Percentiles rank a stretch among this genome's conserved stretches.
Conservation (phyloP, 2,797 vertebrate genomes). For the Thripadectes ignobilis region DNA sequence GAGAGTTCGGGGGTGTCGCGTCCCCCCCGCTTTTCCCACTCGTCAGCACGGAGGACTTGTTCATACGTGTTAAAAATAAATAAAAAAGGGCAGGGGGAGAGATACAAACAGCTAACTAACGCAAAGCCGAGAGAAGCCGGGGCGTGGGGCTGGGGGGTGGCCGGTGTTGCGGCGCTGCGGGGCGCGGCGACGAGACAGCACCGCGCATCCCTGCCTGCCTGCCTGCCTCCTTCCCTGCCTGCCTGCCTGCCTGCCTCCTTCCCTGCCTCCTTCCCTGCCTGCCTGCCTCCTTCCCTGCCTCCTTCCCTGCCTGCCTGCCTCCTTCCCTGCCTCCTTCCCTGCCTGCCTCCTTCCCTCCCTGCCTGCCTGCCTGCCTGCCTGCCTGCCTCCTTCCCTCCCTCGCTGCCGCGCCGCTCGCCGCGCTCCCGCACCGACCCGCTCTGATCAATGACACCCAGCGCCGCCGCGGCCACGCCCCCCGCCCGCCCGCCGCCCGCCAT, state of each 20-base stretch:
- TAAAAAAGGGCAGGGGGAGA: not conserved
- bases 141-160: too few relatives aligned
- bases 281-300: too few relatives aligned
- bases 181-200: not conserved
- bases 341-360: too few relatives aligned
- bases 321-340: too few relatives aligned
- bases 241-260: too few relatives aligned
- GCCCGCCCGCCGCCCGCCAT: conserved; percentile 44
- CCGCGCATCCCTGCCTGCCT: not conserved
- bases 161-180: not conserved
- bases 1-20: not conserved
- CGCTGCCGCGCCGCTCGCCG: not conserved
- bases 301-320: too few relatives aligned
- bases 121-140: not conserved
- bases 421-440: conserved; percentile 35
- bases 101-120: not conserved
- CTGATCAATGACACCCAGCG: conserved; percentile 77
- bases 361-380: too few relatives aligned
- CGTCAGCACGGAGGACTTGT: not conserved
- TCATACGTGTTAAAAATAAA: not conserved
- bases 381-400: too few relatives aligned
- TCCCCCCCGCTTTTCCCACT: not conserved
- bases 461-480: conserved; percentile 74
- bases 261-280: too few relatives aligned
- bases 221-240: too few relatives aligned